These are phyloP conservation scores for Labrus mixtus DNA, from an alignment of 2,113 vertebrate genomes.

Conservation along the genomic window DNA sequence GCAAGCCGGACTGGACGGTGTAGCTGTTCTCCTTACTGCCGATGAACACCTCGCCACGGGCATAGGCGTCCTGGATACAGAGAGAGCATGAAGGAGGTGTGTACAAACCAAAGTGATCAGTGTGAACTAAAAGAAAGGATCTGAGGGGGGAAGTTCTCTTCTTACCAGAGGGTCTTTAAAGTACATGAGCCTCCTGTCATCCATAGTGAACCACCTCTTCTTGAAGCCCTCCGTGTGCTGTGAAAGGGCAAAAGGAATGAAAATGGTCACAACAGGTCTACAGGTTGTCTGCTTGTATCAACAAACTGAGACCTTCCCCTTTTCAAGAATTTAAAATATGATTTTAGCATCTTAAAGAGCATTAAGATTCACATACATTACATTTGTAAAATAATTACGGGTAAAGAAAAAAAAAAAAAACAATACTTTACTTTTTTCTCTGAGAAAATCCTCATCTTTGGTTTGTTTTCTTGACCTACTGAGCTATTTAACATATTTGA, in stretches of 20 bases:
- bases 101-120: neutral
- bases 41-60: constrained; percentile 96
- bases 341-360: no score
- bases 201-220: constrained; percentile 97
- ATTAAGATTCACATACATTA: no score
- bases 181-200: constrained; percentile 96
- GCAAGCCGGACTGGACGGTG: constrained; percentile 91
- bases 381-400: no score
- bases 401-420: no score
- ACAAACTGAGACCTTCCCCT: no score
- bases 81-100: neutral
- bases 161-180: constrained; percentile 98
- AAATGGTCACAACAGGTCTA: neutral
- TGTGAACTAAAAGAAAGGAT: neutral
- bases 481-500: no score
- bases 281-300: neutral
- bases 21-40: constrained; percentile 97
- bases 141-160: neutral
- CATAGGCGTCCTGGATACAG: constrained; percentile 90
- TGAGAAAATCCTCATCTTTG: no score
- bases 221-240: constrained; percentile 98
- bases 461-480: no score
- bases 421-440: no score
- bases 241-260: neutral
- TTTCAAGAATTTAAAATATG: no score